phyloP scores from a whole-genome alignment of 2,888 invertebrate genomes.

The Caenorhabditis sulstoni region DNA sequence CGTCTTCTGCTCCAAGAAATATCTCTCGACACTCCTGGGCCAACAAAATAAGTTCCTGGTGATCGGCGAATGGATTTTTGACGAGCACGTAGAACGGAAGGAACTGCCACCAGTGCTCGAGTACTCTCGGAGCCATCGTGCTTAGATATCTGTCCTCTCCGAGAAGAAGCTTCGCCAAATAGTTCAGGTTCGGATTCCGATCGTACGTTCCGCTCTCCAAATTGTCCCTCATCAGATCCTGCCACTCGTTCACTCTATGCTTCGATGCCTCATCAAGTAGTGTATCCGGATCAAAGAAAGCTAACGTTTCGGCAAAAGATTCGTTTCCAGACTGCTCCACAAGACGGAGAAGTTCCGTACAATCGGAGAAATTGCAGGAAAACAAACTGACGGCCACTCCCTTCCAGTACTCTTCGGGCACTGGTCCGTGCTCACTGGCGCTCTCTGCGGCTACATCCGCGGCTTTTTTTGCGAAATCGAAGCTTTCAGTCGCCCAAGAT shows the following conservation, averaged over 20 bases:
- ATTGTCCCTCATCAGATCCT: conserved; percentile 47
- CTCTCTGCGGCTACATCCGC: conserved; percentile 37
- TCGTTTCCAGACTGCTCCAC: neutral
- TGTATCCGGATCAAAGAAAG: conserved; percentile 45
- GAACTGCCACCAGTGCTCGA: conserved; percentile 64
- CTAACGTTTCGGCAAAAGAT: conserved; percentile 50
- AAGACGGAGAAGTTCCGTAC: conserved; percentile 38
- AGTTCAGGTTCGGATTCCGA: conserved; percentile 53
- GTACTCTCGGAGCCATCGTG: conserved; percentile 37
- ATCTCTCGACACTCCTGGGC: conserved; percentile 43
- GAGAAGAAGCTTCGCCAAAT: conserved; percentile 48
- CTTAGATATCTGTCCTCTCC: conserved; percentile 57
- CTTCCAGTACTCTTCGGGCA: conserved; percentile 44
- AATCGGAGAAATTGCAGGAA: conserved; percentile 56
- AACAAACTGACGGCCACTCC: conserved; percentile 50
- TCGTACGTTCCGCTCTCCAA: conserved; percentile 37
- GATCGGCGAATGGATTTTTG: conserved; percentile 52
- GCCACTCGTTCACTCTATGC: conserved; percentile 54
- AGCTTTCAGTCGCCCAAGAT: conserved; percentile 63
- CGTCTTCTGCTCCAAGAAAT: conserved; percentile 30
- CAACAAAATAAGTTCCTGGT: conserved; percentile 44
- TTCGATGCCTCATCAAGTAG: conserved; percentile 51
- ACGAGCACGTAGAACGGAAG: conserved; percentile 63
- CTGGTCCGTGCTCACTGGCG: neutral
- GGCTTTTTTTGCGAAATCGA: conserved; percentile 44